These are phyloP conservation scores for Sarcophaga subvicina DNA, from an alignment of 2,888 invertebrate genomes.

Conservation along the genomic window DNA sequence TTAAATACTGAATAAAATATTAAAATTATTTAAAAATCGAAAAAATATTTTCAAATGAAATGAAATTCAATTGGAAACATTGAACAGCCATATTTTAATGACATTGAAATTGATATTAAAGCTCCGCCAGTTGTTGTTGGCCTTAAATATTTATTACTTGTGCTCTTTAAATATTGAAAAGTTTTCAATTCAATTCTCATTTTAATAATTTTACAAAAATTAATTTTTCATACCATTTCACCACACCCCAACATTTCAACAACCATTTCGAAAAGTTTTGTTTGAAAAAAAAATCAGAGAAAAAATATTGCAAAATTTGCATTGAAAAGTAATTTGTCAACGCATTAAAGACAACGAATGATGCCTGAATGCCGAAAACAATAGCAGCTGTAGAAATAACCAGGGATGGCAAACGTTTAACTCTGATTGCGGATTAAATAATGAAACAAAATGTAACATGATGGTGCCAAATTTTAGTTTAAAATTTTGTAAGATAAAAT, in stretches of 20 bases:
- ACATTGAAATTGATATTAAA: constrained; percentile 46
- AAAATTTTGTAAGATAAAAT: too few relatives aligned
- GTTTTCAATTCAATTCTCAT: constrained; percentile 61
- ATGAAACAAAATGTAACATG: too few relatives aligned
- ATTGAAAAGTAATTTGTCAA: constrained; percentile 76
- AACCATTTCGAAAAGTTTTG: constrained; percentile 13
- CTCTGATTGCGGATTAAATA: too few relatives aligned
- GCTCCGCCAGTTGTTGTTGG: constrained; percentile 57
- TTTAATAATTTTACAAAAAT: constrained; percentile 69
- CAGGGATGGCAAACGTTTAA: background rate
- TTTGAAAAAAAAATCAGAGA: constrained; percentile 19
- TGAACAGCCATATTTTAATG: constrained; percentile 34
- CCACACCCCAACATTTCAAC: background rate
- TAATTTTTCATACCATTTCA: constrained; percentile 45
- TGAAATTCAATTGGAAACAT: constrained; percentile 25
- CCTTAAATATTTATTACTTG: constrained; percentile 10
- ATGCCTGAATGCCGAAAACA: constrained; percentile 36
- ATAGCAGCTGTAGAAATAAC: constrained; percentile 39
- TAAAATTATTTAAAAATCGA: background rate
- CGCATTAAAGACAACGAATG: constrained; percentile 70
- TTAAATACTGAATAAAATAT: background rate
- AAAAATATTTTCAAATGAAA: background rate
- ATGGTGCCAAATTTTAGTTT: too few relatives aligned
- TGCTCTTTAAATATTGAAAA: constrained; percentile 25
- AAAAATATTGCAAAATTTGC: constrained; percentile 72